Evolutionary conservation across 2,113 vertebrate genomes (phyloP).

Genomic region (Platysteira castanea): DNA sequence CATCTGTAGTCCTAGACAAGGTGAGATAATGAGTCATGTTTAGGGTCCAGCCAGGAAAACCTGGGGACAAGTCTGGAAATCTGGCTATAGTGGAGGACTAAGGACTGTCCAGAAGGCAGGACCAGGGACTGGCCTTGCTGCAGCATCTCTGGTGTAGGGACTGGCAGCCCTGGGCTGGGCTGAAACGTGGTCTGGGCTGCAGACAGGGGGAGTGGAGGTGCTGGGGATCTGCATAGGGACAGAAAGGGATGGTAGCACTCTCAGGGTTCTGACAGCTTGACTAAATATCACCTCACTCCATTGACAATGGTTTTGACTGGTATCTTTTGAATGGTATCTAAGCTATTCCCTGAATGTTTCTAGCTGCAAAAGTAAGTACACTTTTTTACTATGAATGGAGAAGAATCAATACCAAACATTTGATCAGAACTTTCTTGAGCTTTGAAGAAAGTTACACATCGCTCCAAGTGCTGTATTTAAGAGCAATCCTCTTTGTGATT

Average conservation of each 20-base stretch:
- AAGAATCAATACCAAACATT: not conserved
- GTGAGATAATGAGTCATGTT: not conserved
- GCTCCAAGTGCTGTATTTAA: not conserved
- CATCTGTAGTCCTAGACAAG: not conserved
- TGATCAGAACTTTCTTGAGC: not conserved
- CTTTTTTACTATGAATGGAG: not conserved
- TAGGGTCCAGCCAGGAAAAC: not conserved
- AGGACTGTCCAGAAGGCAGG: not conserved
- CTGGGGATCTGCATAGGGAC: not conserved
- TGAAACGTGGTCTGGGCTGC: not conserved
- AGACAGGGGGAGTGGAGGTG: not conserved
- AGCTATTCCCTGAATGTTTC: not conserved
- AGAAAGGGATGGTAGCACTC: not conserved
- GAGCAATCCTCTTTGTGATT: not conserved
- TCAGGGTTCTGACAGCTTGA: not conserved
- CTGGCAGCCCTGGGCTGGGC: not conserved
- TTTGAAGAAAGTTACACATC: not conserved
- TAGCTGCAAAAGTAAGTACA: not conserved
- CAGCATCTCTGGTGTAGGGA: not conserved
- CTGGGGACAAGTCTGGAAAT: not conserved
- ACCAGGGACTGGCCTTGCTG: not conserved
- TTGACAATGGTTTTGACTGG: not conserved
- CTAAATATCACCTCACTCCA: not conserved
- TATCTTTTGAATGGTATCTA: too few relatives aligned
- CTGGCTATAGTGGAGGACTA: accelerated